Evolutionary conservation across 2,113 vertebrate genomes (phyloP), one percentile per base, ranked within the genome.

Genomic region (Salvator merianae): DNA sequence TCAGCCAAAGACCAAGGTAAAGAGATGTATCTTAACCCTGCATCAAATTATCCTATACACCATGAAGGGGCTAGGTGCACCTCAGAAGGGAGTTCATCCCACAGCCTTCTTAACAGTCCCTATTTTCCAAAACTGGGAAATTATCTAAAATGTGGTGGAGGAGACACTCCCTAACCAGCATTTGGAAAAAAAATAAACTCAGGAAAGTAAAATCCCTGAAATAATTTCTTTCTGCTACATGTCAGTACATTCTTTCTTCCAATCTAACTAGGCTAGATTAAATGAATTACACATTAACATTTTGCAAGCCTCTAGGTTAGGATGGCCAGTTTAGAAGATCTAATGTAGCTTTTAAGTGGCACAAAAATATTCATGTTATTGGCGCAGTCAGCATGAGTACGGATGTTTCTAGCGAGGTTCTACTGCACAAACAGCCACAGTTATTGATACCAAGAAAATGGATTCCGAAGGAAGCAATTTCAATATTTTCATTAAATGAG

Each of bases 401-500:
- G 71, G 76, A 78, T 84, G 50, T 38, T 84, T 18, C 47, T 43
- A 50, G 74, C 66, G 78, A 84, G 30, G 28, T 43, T 43, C 32
- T 70, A n/a, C 66, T 72, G 18, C 28, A 43, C 72, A n/a, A 84
- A 71, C 32, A 40, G 55, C n/a, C 50, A 78, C 20, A 30, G 69
- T 30, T 85, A 79, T 9, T 50, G 77, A 85, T 55, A 47, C 5
- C 2, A 16, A 72, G 16, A n/a, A 85, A 85, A 84, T 73, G 40
- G n/a, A 63, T 71, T 65, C 70, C 20, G 76, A 79, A 85, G 79
- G 22, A 65, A 72, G n/a, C 38, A 47, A 12, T 30, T 82, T 32
- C 70, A 85, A 79, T 36, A 79, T 72, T 79, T 79, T 47, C 32
- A 40, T 40, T n/a, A 36, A 50, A 79, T 13, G 24, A 47, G 40